Conservation (phyloP, 35 echinoderm and acorn worm species). For the Chiridota heheva region DNA sequence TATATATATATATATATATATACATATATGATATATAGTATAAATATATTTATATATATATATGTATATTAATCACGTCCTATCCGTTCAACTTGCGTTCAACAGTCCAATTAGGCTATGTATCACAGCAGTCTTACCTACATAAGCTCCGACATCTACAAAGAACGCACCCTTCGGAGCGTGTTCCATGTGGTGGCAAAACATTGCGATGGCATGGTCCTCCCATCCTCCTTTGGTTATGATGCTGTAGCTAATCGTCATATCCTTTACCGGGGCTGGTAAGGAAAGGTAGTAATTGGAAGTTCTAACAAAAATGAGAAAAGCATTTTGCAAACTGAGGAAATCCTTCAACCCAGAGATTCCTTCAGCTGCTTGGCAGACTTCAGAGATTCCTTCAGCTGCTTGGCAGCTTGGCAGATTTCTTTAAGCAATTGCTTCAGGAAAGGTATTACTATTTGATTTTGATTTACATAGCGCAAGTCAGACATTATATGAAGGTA, state of each 20-base stretch:
- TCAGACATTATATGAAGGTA: too few relatives aligned
- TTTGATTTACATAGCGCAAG: too few relatives aligned
- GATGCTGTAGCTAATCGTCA: conserved; percentile 46
- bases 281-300: conserved; percentile 63
- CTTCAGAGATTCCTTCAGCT: too few relatives aligned
- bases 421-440: too few relatives aligned
- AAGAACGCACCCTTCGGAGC: conserved; percentile 58
- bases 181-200: conserved; percentile 59
- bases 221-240: conserved; percentile 54
- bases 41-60: too few relatives aligned
- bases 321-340: too few relatives aligned
- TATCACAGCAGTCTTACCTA: conserved; percentile 19
- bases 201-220: conserved; percentile 48
- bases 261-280: conserved; percentile 57
- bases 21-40: too few relatives aligned
- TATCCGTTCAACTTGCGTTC: too few relatives aligned
- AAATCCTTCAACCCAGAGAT: too few relatives aligned
- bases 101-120: neutral
- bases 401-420: too few relatives aligned
- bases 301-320: conserved; percentile 16
- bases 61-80: neutral
- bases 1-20: neutral
- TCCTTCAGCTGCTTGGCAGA: too few relatives aligned
- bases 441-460: too few relatives aligned
- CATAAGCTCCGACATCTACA: conserved; percentile 77